Evolutionary conservation across 2,797 vertebrate genomes (phyloP).

Genomic region (Arctocebus calabarensis): DNA sequence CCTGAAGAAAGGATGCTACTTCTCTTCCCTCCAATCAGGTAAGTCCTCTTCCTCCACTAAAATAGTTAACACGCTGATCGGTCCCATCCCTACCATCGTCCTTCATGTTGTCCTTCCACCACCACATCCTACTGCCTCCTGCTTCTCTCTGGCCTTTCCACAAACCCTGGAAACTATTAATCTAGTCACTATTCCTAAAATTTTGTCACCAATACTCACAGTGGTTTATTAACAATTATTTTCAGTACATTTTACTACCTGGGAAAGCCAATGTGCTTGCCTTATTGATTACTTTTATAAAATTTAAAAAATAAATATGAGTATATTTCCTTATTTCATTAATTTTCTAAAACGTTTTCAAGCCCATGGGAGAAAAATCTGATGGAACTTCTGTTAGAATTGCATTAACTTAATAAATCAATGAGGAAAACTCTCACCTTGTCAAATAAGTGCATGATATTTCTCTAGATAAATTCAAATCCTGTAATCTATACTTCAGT

Average conservation of each 20-base stretch:
- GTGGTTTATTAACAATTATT: not conserved
- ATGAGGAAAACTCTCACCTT: not conserved
- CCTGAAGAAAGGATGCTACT: not conserved
- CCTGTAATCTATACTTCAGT: not conserved
- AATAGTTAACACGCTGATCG: not conserved
- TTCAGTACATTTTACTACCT: not conserved
- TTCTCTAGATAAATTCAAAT: not conserved
- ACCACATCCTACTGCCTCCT: rapidly evolving
- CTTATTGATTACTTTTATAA: not conserved
- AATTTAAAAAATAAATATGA: not conserved
- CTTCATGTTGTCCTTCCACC: not conserved
- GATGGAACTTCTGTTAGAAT: not conserved
- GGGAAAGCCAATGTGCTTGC: not conserved
- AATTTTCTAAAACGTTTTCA: not conserved
- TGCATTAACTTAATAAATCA: not conserved
- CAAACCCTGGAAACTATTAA: not conserved
- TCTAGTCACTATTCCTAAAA: not conserved
- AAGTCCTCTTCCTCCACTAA: not conserved
- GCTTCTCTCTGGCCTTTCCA: not conserved
- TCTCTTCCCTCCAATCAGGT: not conserved
- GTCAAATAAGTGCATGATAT: not conserved
- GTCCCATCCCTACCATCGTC: not conserved
- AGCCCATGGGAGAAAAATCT: not conserved
- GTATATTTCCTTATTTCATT: not conserved
- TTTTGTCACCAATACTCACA: not conserved